Evolutionary conservation across 2,888 invertebrate species (phyloP).

Genomic region (Drosophila putrida): DNA sequence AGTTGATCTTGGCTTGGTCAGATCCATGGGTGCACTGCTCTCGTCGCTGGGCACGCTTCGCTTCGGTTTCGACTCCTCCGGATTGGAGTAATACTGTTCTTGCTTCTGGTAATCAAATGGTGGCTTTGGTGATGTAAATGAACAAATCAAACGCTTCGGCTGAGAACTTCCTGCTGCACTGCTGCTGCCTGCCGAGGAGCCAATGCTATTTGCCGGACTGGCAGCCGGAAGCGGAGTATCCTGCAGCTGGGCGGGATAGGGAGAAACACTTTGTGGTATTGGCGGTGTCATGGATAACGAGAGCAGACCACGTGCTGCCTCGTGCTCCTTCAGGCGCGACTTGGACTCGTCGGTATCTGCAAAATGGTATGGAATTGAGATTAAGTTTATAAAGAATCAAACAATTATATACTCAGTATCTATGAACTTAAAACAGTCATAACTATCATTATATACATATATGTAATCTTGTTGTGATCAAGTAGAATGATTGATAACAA

Average conservation of each 20-base stretch:
- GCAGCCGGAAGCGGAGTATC: constrained; percentile 56
- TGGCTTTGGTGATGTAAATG: constrained; percentile 84
- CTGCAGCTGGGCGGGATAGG: constrained; percentile 65
- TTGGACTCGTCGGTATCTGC: constrained; percentile 89
- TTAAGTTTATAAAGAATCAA: background rate
- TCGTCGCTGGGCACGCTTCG: constrained; percentile 74
- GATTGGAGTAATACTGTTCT: constrained; percentile 85
- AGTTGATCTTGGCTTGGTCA: constrained; percentile 83
- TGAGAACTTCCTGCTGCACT: constrained; percentile 41
- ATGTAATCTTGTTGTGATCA: no score
- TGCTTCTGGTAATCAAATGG: constrained; percentile 85
- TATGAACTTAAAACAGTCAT: no score
- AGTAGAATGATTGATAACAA: no score
- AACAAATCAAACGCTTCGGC: constrained; percentile 79
- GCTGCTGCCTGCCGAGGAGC: constrained; percentile 54
- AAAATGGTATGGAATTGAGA: constrained; percentile 36
- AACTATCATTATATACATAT: no score
- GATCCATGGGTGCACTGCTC: constrained; percentile 83
- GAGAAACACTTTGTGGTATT: constrained; percentile 83
- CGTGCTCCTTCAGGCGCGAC: constrained; percentile 92
- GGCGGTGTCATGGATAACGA: constrained; percentile 89
- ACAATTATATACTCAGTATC: no score
- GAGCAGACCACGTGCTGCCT: constrained; percentile 93
- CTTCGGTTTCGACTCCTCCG: constrained; percentile 83
- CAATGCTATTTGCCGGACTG: constrained; percentile 63